phyloP scores from a whole-genome alignment of 64 coral and sea anemone species.

The Catalaphyllia jardinei region DNA sequence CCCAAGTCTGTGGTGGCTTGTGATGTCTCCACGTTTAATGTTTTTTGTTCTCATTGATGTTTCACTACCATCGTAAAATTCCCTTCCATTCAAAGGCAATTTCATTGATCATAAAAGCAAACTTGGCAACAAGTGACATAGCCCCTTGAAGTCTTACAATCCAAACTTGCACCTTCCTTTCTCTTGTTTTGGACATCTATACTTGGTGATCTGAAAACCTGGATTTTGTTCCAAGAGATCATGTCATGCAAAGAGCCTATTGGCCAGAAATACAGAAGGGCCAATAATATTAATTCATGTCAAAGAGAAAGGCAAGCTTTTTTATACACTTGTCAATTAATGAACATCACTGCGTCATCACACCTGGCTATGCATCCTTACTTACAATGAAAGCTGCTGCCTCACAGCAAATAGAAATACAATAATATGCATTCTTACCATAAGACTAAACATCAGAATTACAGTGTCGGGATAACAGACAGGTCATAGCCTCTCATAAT shows the following conservation, averaged over 20 bases:
- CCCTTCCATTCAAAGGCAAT: too few species aligned
- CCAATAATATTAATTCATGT: background rate
- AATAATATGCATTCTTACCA: background rate
- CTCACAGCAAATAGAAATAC: background rate
- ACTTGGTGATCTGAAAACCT: background rate
- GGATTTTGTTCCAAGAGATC: background rate
- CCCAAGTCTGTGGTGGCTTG: too few species aligned
- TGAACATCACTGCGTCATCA: background rate
- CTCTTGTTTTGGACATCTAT: background rate
- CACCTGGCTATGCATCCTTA: background rate
- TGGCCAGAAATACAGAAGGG: background rate
- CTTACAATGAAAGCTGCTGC: background rate
- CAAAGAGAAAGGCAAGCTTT: background rate
- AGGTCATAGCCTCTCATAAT: too few species aligned
- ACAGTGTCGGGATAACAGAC: too few species aligned
- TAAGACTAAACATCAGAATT: background rate
- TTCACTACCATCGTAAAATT: too few species aligned
- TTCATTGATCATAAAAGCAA: too few species aligned
- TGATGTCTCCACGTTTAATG: too few species aligned
- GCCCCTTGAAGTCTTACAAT: too few species aligned
- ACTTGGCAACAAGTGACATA: too few species aligned
- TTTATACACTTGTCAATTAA: conserved; percentile 29
- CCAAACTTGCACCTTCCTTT: too few species aligned
- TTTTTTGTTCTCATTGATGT: too few species aligned
- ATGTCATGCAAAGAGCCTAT: background rate